Base-by-base conservation (phyloP, 2,797 vertebrate genomes). In the Poecilia picta region DNA sequence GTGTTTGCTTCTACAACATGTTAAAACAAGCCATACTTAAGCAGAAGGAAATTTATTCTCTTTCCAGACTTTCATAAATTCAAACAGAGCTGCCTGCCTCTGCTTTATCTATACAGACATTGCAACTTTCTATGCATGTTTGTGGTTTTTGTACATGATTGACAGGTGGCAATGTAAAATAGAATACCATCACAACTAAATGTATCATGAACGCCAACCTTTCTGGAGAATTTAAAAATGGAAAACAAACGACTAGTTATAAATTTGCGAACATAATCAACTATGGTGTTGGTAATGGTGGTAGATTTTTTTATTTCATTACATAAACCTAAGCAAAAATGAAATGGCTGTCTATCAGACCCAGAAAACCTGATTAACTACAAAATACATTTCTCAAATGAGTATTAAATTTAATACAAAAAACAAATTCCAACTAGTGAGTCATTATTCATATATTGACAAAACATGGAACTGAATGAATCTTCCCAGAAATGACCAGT, bases 1-100 rank as follows among this genome's bases (percentile, higher is more conserved):
- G 36, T 31, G 1, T 5, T 33, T 79, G 71, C 49, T 77, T 72
- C 45, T 41, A 31, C 80, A 18, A 73, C 66, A 31, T n/a, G 66
- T 41, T 49, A 68, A 41, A 66, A 70, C 62, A 75, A 72, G 81
- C 41, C 4, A 72, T 33, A 76, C 36, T 43, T 0, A 77, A 68
- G 23, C 23, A 13, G 64, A 41, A 68, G 64, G 5, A 13, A 41
- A 23, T 41, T 68, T 2, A 20, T 66, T 36, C 62, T 66, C 16
- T 39, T 39, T 23, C 33, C 8, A 66, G 33, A 39, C 18, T 4
- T 66, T 39, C 33, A 64, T 4, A 8, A 20, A 64, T 33, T 41
- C 36, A 41, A 68, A 68, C 41, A 8, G 13, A 13, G 66, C 5
- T 16, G 39, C 18, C 16, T 66, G 5, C 15, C 18, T 41, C 36